Evolutionary conservation across 30 jellyfish, hydroid and myxozoan genomes (phyloP).

Genomic region (Turritopsis dohrnii): DNA sequence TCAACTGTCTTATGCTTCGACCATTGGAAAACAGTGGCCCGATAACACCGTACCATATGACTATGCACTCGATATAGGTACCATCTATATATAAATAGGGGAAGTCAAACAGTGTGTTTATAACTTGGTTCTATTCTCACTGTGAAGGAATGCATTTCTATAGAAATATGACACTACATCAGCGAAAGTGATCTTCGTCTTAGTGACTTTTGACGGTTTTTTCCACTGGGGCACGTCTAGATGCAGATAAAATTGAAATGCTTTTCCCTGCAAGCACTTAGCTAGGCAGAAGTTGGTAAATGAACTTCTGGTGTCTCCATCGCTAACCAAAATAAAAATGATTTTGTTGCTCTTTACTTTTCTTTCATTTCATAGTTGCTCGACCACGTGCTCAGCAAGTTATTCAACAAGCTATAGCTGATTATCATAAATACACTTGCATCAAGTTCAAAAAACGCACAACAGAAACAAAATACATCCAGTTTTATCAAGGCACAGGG

Average conservation of each 20-base stretch:
- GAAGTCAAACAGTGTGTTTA: too few species aligned
- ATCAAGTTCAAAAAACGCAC: neutral
- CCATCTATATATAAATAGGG: too few species aligned
- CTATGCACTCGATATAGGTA: neutral
- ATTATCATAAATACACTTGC: conserved; percentile 8
- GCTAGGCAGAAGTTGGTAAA: too few species aligned
- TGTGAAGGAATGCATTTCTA: too few species aligned
- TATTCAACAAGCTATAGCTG: conserved; percentile 4
- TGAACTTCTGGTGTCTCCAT: too few species aligned
- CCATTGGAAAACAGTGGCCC: conserved; percentile 17
- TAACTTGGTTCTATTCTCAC: too few species aligned
- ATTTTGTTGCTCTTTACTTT: neutral
- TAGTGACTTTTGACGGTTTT: neutral
- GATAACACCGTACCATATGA: neutral
- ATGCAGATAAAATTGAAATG: too few species aligned
- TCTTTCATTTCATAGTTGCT: neutral
- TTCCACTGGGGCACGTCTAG: neutral
- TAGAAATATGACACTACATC: too few species aligned
- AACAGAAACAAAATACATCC: conserved; percentile 7
- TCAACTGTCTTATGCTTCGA: neutral
- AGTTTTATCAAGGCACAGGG: conserved; percentile 14
- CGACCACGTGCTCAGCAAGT: conserved; percentile 7
- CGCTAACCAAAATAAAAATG: too few species aligned
- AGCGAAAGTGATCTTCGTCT: too few species aligned
- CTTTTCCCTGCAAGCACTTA: too few species aligned